A percentile compares a stretch with the other conserved stretches of the same genome.
phyloP scores from a whole-genome alignment of 1,140 invertebrate species.

The Trichoplusia ni region DNA sequence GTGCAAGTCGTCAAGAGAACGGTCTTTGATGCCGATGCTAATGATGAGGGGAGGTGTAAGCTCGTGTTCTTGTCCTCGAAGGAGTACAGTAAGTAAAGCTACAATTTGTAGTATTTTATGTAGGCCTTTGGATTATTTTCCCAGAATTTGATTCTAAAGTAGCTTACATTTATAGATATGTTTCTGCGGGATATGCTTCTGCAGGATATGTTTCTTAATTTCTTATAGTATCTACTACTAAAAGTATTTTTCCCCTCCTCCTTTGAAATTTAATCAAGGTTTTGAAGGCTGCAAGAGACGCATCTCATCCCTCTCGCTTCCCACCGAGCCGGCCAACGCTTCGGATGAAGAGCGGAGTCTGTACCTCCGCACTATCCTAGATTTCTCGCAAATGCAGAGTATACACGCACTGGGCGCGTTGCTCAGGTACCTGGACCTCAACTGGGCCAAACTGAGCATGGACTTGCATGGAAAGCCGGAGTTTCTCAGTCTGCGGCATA shows the following conservation, averaged over 20 bases:
- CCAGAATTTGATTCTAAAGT: no score
- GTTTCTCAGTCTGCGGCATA: constrained; percentile 83
- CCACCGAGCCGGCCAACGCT: constrained; percentile 82
- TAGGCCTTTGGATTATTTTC: neutral
- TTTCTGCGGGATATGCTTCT: no score
- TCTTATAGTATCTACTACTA: no score
- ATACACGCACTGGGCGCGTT: constrained; percentile 88
- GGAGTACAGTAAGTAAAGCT: constrained; percentile 80
- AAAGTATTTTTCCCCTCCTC: constrained; percentile 29
- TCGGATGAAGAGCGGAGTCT: constrained; percentile 83
- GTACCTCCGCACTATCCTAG: constrained; percentile 86
- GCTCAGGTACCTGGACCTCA: constrained; percentile 87
- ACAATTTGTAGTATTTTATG: neutral
- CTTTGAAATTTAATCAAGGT: no score
- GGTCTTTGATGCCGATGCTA: constrained; percentile 56
- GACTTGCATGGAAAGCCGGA: constrained; percentile 82
- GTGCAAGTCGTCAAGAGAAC: constrained; percentile 74
- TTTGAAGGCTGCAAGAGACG: constrained; percentile 84
- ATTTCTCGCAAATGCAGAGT: constrained; percentile 85
- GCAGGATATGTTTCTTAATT: neutral
- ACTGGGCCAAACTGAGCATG: constrained; percentile 82
- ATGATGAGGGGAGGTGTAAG: constrained; percentile 56
- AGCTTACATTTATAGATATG: no score
- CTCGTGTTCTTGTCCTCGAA: constrained; percentile 82
- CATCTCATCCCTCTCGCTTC: constrained; percentile 83